Percentiles rank a stretch among this genome's conserved stretches.
These are phyloP conservation scores for Antheraea pernyi DNA, from an alignment of 1,140 invertebrate species.

Conservation along the genomic window DNA sequence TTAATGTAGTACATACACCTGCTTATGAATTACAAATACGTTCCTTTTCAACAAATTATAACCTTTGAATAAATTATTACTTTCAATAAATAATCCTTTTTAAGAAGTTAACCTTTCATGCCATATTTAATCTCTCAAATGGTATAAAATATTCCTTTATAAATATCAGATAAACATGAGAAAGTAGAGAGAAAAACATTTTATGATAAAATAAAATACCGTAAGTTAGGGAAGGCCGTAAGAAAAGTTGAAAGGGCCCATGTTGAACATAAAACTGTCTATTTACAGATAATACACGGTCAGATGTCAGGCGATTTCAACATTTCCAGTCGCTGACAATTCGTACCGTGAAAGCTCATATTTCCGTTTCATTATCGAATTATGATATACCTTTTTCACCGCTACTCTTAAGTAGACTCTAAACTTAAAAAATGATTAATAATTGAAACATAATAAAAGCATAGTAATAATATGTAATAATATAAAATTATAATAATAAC, in stretches of 20 bases:
- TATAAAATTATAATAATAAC: not conserved
- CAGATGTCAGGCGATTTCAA: not conserved
- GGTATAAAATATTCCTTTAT: not conserved
- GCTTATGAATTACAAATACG: too few relatives aligned
- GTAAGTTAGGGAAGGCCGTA: not conserved
- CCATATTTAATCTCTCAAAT: not conserved
- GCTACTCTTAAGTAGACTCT: too few relatives aligned
- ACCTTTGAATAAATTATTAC: too few relatives aligned
- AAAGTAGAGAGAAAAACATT: not conserved
- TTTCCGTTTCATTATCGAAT: not conserved
- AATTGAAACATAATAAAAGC: too few relatives aligned
- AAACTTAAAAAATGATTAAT: too few relatives aligned
- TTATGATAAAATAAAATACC: not conserved
- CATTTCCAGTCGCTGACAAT: not conserved
- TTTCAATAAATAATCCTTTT: too few relatives aligned
- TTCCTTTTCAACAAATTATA: too few relatives aligned
- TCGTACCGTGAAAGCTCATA: not conserved
- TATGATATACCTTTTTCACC: not conserved
- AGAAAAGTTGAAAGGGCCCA: not conserved
- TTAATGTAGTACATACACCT: too few relatives aligned
- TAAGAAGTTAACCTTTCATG: too few relatives aligned
- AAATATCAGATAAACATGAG: not conserved
- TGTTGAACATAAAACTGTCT: constrained; percentile 1
- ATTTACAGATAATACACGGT: not conserved
- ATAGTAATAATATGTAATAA: not conserved